phyloP scores from a whole-genome alignment of 1,140 invertebrate species.

The Caenorhabditis inopinata region DNA sequence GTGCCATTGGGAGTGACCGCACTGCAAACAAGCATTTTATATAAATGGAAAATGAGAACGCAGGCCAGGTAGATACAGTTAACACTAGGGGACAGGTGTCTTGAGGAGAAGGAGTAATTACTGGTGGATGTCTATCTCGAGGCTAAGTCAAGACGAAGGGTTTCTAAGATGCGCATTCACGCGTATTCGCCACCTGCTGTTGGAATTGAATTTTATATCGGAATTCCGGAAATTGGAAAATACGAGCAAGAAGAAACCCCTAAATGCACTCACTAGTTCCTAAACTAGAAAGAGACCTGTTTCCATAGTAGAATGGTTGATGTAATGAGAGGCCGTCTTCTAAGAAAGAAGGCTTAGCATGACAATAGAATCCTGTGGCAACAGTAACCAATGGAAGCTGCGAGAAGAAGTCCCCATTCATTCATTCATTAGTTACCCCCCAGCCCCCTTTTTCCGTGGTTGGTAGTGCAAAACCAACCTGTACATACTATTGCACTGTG shows the following conservation, averaged over 20 bases:
- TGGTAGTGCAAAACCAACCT: no score
- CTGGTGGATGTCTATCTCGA: no score
- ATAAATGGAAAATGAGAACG: background rate
- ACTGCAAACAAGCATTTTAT: background rate
- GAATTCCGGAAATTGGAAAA: no score
- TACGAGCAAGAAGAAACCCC: no score
- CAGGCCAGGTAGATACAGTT: background rate
- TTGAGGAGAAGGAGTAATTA: background rate
- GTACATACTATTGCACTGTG: conserved; percentile 4
- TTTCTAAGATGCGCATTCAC: background rate
- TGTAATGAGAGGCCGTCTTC: background rate
- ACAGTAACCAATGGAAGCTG: conserved; percentile 14
- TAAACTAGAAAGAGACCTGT: background rate
- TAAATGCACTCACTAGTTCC: background rate
- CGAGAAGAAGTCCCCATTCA: background rate
- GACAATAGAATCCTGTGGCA: background rate
- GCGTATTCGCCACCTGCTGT: background rate
- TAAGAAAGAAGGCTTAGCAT: background rate
- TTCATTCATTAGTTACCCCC: no score
- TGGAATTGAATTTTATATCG: no score
- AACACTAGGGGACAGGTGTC: no score
- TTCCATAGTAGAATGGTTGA: conserved; percentile 15
- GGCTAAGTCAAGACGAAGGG: background rate
- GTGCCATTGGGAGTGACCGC: conserved; percentile 10
- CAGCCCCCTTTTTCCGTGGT: no score